Evolutionary conservation across 2,888 invertebrate genomes (phyloP), one percentile per base, ranked within the genome.

Genomic region (Polia nebulosa): DNA sequence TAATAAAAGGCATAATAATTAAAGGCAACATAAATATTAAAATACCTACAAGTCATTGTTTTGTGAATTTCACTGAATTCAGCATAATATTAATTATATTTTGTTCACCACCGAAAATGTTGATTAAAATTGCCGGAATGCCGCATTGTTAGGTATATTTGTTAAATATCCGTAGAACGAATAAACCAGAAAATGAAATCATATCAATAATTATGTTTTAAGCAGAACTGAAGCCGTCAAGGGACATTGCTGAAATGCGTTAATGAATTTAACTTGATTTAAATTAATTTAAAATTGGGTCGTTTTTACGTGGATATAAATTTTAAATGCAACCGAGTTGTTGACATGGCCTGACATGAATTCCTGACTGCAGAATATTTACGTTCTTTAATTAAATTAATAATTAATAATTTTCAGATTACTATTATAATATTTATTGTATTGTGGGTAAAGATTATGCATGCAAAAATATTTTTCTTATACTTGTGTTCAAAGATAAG

Each of bases 231-330:
- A 15, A 52, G 22, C 39, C 67, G 52, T 69, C 70, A 70, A 62
- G 53, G 29, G 69, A 45, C 57, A 60, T 59, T 25, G 53, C 49
- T 49, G 72, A 53, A 80, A 67, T 49, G 53, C 32, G 72, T 63
- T 77, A 85, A 77, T 78, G 72, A 82, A 72, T 75, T 78, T 70
- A 71, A 77, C 64, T 74, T 72, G 49, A 82, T 84, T 84, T 74
- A 78, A 76, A 78, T 81, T 51, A 61, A 64, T 73, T 66, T 72
- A 58, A 80, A 76, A 72, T 78, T 65, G 61, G 52, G 36, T 29
- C 60, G 57, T 72, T 81, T 79, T 81, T 72, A 58, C 60, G 52
- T 59, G 44, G 25, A 58, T 44, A 71, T 81, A 75, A 64, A 83
- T 82, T 81, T 77, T 69, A 66, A 77, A 73, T 75, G 75, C 52